These are phyloP conservation scores for Gallinago media DNA, from an alignment of 2,113 vertebrate species.

Conservation along the genomic window DNA sequence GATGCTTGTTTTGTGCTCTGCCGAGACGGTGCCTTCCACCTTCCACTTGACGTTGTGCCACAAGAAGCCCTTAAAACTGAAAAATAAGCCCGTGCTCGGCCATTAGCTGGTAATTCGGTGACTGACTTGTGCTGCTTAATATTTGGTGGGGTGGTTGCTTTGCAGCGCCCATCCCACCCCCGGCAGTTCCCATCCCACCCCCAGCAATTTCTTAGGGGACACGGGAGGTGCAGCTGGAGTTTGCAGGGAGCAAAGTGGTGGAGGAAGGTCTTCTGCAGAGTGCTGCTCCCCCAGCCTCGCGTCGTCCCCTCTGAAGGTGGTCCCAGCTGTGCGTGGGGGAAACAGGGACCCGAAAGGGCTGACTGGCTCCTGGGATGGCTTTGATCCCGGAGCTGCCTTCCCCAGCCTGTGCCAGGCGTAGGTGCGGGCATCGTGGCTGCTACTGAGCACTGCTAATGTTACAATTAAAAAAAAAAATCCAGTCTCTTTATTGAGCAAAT, in stretches of 20 bases:
- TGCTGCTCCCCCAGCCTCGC: background rate
- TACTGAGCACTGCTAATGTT: background rate
- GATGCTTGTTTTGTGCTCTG: background rate
- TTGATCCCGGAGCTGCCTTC: background rate
- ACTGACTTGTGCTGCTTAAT: background rate
- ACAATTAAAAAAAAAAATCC: slow-evolving; percentile 1
- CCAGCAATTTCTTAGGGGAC: background rate
- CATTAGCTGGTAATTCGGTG: background rate
- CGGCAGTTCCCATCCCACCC: background rate
- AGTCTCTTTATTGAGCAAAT: slow-evolving; percentile 44
- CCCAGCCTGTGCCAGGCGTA: background rate
- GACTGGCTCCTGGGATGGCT: background rate
- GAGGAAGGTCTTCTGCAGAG: background rate
- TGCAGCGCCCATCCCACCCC: background rate
- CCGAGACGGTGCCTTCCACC: background rate
- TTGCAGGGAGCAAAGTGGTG: too few species aligned
- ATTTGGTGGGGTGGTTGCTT: background rate
- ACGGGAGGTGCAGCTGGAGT: background rate
- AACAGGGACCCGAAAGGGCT: background rate
- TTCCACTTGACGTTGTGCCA: background rate
- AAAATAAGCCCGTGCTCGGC: background rate
- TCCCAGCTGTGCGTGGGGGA: rapidly evolving
- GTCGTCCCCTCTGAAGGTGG: rapidly evolving
- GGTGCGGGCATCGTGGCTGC: background rate
- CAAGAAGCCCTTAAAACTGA: background rate